phyloP scores from a whole-genome alignment of 2,797 vertebrate genomes.

The Rhyacichthys aspro region DNA sequence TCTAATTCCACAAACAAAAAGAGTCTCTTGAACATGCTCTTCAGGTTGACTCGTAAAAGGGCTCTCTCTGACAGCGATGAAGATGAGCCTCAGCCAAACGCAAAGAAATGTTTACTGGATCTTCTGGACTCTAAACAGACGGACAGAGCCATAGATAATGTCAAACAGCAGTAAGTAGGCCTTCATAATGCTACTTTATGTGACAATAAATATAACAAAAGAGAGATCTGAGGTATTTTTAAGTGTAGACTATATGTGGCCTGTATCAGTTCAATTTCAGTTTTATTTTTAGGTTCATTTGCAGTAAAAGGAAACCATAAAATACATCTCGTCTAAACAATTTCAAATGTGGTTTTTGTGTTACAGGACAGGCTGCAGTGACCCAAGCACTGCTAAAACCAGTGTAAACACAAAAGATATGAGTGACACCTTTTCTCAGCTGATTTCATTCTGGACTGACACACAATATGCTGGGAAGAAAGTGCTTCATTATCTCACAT shows the following conservation, averaged over 20 bases:
- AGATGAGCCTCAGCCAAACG: constrained; percentile 3
- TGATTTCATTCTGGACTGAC: constrained; percentile 48
- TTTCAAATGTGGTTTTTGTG: constrained; percentile 4
- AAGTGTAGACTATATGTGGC: no score
- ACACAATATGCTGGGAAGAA: constrained; percentile 36
- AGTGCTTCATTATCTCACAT: constrained; percentile 43
- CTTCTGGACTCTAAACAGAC: constrained; percentile 2
- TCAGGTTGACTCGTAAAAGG: constrained; percentile 47
- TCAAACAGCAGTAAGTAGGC: constrained; percentile 24
- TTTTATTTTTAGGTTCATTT: no score
- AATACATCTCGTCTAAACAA: no score
- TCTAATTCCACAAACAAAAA: no score
- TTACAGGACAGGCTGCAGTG: constrained; percentile 25
- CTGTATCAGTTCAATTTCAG: no score
- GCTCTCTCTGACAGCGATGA: neutral
- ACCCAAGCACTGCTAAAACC: neutral
- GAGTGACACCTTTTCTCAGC: constrained; percentile 18
- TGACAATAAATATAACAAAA: no score
- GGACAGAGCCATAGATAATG: neutral
- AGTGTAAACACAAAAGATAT: neutral
- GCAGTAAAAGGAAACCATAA: no score
- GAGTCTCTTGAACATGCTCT: neutral
- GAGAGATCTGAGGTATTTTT: no score
- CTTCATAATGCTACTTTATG: no score
- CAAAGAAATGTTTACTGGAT: constrained; percentile 28